These are phyloP conservation scores for Myotis myotis DNA, from an alignment of 2,797 vertebrate species.

Conservation along the genomic window DNA sequence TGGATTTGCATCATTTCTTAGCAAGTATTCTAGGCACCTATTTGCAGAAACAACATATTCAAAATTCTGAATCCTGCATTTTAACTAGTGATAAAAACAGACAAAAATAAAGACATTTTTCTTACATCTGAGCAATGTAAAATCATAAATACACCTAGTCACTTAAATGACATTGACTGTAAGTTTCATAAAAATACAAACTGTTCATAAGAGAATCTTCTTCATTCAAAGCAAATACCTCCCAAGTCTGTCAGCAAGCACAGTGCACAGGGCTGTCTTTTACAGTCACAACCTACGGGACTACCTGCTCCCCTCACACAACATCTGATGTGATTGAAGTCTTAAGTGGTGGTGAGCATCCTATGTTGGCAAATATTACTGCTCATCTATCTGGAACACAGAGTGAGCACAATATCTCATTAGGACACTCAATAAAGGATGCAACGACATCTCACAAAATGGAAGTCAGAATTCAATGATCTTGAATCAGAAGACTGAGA, in stretches of 20 bases:
- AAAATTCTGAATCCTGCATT: constrained; percentile 66
- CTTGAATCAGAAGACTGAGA: neutral
- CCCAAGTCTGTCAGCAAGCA: neutral
- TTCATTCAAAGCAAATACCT: neutral
- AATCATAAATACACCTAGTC: neutral
- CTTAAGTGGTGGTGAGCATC: neutral
- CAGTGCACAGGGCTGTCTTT: neutral
- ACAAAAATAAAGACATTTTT: constrained; percentile 32
- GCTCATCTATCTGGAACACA: neutral
- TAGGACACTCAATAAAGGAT: neutral
- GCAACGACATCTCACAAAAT: neutral
- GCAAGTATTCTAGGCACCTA: constrained; percentile 99
- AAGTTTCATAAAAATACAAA: constrained; percentile 20
- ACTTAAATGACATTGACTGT: neutral
- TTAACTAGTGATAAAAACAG: constrained; percentile 50
- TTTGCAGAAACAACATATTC: constrained; percentile 73
- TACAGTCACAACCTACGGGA: neutral
- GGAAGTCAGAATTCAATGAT: neutral
- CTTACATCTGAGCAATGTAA: neutral
- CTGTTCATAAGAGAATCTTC: neutral
- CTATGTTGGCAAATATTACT: neutral
- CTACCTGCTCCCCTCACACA: neutral
- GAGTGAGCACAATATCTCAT: neutral
- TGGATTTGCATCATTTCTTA: constrained; percentile 98
- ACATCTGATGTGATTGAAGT: neutral